phyloP scores from a whole-genome alignment of 2,797 vertebrate species.

The Macrochelys suwanniensis region DNA sequence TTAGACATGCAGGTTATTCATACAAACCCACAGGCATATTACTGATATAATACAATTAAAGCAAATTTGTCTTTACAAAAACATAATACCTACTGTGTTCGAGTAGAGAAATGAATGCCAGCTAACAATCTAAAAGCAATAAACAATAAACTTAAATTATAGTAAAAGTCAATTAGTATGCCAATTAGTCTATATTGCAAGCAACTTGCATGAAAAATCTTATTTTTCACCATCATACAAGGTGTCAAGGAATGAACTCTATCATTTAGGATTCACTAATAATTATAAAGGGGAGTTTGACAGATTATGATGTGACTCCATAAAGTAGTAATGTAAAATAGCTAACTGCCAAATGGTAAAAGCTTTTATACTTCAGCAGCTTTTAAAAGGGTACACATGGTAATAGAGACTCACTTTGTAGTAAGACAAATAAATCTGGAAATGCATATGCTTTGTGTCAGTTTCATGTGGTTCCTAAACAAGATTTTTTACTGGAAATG shows the following conservation, averaged over 20 bases:
- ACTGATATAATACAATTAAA: conserved; percentile 64
- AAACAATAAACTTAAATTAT: conserved; percentile 74
- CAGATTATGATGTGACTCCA: conserved; percentile 70
- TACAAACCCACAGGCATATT: conserved; percentile 22
- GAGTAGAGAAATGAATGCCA: conserved; percentile 64
- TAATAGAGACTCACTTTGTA: conserved; percentile 76
- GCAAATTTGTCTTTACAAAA: conserved; percentile 65
- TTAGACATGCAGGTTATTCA: conserved; percentile 2
- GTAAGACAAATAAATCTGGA: conserved; percentile 78
- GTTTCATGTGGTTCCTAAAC: conserved; percentile 75
- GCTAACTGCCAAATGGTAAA: conserved; percentile 74
- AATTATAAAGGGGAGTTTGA: conserved; percentile 75
- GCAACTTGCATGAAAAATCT: conserved; percentile 58
- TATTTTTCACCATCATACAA: conserved; percentile 69
- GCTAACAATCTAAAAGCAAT: conserved; percentile 68
- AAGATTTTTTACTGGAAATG: conserved; percentile 79
- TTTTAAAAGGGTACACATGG: conserved; percentile 73
- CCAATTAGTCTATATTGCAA: conserved; percentile 73
- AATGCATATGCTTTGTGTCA: conserved; percentile 73
- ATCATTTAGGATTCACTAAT: conserved; percentile 76
- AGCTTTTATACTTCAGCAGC: conserved; percentile 72
- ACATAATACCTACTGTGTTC: conserved; percentile 10
- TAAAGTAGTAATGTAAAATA: conserved; percentile 71
- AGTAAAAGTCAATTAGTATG: conserved; percentile 73
- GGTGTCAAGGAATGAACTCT: conserved; percentile 65